A percentile compares a stretch with the other conserved stretches of the same genome.
phyloP scores from a whole-genome alignment of 2,888 invertebrate genomes.

The Prionchulus punctatus region DNA sequence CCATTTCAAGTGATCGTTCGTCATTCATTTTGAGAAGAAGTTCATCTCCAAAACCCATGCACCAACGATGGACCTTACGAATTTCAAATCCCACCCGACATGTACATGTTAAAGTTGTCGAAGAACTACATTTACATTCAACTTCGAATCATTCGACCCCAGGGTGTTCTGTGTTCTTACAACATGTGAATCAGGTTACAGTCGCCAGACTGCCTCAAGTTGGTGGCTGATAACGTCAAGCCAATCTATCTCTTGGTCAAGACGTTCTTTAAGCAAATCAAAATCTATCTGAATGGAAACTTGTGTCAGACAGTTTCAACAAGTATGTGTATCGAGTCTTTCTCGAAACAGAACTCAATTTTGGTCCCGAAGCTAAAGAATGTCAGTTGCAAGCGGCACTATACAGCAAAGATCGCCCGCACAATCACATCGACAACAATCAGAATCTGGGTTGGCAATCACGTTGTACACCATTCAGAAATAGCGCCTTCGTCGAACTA shows the following conservation, averaged over 20 bases:
- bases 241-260: not conserved
- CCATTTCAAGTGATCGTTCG: conserved; percentile 1
- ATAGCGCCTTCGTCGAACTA: not conserved
- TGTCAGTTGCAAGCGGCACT: not conserved
- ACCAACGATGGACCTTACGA: conserved; percentile 5
- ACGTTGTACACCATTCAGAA: not conserved
- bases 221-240: not conserved
- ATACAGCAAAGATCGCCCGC: not conserved
- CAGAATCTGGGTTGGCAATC: not conserved
- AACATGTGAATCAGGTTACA: too few species aligned
- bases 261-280: not conserved
- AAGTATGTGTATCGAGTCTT: not conserved
- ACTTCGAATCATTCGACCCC: not conserved
- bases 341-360: not conserved
- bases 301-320: not conserved
- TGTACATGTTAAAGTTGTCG: not conserved
- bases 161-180: too few species aligned
- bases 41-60: not conserved
- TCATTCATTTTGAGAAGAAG: not conserved
- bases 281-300: not conserved
- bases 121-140: conserved; percentile 5
- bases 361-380: not conserved
- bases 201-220: too few species aligned
- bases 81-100: not conserved
- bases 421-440: not conserved